phyloP scores from a whole-genome alignment of 92 coral and sea anemone species.

The Epizoanthus fatuus region DNA sequence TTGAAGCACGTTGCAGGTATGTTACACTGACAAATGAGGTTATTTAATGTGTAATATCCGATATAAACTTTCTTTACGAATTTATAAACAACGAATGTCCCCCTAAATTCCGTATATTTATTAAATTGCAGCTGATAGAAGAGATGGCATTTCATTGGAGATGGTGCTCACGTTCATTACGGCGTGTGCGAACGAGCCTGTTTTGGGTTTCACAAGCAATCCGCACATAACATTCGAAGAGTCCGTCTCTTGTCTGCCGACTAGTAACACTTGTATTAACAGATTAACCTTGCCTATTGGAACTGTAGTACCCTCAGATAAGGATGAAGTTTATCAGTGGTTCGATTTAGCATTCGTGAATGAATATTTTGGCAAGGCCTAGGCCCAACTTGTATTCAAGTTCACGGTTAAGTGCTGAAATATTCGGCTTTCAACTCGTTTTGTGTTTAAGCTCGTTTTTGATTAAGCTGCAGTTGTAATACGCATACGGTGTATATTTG shows the following conservation, averaged over 20 bases:
- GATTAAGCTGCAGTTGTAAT: too few species aligned
- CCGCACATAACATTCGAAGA: slow-evolving; percentile 51
- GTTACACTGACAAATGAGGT: background rate
- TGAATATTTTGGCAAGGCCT: slow-evolving; percentile 57
- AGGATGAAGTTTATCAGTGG: slow-evolving; percentile 39
- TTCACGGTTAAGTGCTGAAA: too few species aligned
- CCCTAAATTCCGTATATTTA: background rate
- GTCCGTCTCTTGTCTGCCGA: slow-evolving; percentile 58
- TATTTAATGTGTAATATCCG: too few species aligned
- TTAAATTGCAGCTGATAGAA: slow-evolving; percentile 63
- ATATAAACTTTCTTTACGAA: too few species aligned
- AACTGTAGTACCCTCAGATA: slow-evolving; percentile 33
- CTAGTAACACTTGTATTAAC: slow-evolving; percentile 68
- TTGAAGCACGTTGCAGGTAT: slow-evolving; percentile 73
- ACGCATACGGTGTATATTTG: too few species aligned
- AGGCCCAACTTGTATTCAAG: background rate
- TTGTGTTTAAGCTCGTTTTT: too few species aligned
- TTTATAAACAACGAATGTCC: background rate
- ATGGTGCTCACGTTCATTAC: slow-evolving; percentile 52
- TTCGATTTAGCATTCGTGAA: slow-evolving; percentile 64
- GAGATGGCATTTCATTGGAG: slow-evolving; percentile 44
- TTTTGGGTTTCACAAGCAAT: slow-evolving; percentile 59
- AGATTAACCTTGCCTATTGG: slow-evolving; percentile 53
- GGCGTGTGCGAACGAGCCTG: slow-evolving; percentile 65
- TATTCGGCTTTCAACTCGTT: too few species aligned